Evolutionary conservation across 2,888 invertebrate genomes (phyloP).

Genomic region (Cataglyphis livida): DNA sequence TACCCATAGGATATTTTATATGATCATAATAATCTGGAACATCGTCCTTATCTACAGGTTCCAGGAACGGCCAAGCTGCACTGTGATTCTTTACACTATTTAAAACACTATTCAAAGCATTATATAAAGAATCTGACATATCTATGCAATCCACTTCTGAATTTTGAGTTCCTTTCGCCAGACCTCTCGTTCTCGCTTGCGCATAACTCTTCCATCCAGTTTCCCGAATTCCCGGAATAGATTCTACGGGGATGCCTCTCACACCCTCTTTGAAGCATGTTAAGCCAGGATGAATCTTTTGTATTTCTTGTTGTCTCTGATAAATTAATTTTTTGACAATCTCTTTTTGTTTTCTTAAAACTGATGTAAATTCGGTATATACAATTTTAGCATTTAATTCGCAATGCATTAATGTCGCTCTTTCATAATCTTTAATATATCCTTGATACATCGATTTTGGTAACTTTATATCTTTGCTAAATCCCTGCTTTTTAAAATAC

Average conservation of each 20-base stretch:
- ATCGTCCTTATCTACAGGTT: constrained; percentile 96
- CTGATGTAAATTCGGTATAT: constrained; percentile 96
- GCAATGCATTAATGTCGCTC: constrained; percentile 99
- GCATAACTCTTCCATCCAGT: constrained; percentile 89
- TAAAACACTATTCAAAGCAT: constrained; percentile 89
- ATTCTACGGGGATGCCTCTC: constrained; percentile 94
- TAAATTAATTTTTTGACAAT: constrained; percentile 90
- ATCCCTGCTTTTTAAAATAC: constrained; percentile 98
- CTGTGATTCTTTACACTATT: constrained; percentile 93
- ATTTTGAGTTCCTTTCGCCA: constrained; percentile 87
- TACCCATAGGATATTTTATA: constrained; percentile 99
- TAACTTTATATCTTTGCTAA: constrained; percentile 97
- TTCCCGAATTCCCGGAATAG: constrained; percentile 94
- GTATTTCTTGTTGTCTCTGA: constrained; percentile 94
- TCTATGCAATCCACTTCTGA: constrained; percentile 90
- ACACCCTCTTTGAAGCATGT: constrained; percentile 97
- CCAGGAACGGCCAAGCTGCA: constrained; percentile 97
- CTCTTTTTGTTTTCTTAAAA: constrained; percentile 96
- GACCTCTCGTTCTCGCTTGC: constrained; percentile 87
- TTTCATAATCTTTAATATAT: constrained; percentile 99
- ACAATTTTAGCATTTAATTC: constrained; percentile 97
- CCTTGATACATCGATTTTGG: constrained; percentile 93
- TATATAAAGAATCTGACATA: constrained; percentile 88
- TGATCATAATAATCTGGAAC: constrained; percentile 99
- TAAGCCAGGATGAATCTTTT: constrained; percentile 93